Evolutionary conservation across 2,113 vertebrate species (phyloP).

Genomic region (Pteropus alecto): DNA sequence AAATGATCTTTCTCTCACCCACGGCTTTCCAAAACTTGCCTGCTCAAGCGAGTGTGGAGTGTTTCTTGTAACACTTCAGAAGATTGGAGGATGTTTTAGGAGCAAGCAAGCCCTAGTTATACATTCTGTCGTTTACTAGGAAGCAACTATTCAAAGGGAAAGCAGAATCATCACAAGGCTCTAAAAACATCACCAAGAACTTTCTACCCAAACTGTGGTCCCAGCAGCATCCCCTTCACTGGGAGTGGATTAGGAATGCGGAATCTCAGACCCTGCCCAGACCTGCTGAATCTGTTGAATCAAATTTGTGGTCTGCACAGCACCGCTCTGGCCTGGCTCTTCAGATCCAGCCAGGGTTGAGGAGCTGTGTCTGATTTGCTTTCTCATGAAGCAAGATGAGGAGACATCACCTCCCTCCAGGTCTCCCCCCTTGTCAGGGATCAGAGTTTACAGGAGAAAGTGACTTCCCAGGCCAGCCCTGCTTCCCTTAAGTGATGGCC

Average conservation of each 20-base stretch:
- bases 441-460: rapidly evolving
- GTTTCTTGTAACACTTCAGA: background rate
- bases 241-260: background rate
- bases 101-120: background rate
- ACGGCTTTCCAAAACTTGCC: background rate
- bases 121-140: background rate
- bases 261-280: background rate
- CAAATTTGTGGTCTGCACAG: background rate
- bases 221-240: rapidly evolving
- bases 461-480: background rate
- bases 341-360: no score
- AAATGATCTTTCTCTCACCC: background rate
- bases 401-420: background rate
- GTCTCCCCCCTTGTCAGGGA: background rate
- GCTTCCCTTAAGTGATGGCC: background rate
- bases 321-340: background rate
- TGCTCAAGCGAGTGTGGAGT: rapidly evolving
- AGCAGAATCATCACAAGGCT: no score
- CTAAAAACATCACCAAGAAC: background rate
- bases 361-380: background rate
- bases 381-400: background rate
- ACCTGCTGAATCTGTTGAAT: no score
- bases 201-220: background rate
- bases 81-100: background rate
- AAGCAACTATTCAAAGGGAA: background rate